A percentile compares a stretch with the other conserved stretches of the same genome.
Evolutionary conservation across 2,888 invertebrate species (phyloP).

Genomic region (Synanthedon formicaeformis): DNA sequence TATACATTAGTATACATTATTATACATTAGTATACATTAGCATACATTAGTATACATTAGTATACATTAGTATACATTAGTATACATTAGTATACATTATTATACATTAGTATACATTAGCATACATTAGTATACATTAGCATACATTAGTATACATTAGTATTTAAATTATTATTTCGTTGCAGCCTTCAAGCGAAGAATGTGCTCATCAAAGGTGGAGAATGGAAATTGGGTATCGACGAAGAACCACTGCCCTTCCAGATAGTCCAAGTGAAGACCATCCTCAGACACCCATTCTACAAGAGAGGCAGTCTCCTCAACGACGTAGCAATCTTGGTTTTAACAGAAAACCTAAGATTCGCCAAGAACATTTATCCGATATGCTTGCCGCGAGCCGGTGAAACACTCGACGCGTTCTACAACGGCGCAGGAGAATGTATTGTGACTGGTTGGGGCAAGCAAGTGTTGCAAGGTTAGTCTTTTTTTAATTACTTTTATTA

Average conservation of each 20-base stretch:
- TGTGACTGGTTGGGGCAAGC: slow-evolving; percentile 87
- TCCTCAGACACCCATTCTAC: slow-evolving; percentile 79
- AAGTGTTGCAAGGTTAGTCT: slow-evolving; percentile 78
- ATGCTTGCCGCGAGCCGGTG: slow-evolving; percentile 70
- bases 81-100: no score
- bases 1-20: no score
- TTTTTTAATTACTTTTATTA: no score
- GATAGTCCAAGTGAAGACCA: slow-evolving; percentile 77
- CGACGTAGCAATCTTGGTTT: slow-evolving; percentile 79
- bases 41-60: no score
- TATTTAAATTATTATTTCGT: no score
- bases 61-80: no score
- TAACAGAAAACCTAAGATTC: slow-evolving; percentile 73
- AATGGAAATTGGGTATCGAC: slow-evolving; percentile 86
- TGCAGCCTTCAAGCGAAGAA: slow-evolving; percentile 73
- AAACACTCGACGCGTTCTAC: slow-evolving; percentile 69
- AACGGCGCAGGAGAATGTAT: slow-evolving; percentile 75
- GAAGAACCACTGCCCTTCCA: slow-evolving; percentile 85
- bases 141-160: no score
- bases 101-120: no score
- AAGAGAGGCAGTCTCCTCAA: slow-evolving; percentile 70
- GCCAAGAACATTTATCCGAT: slow-evolving; percentile 81
- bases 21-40: no score
- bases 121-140: no score
- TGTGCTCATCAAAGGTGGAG: slow-evolving; percentile 82